Conservation (phyloP, 2,797 vertebrate species). For the Chrosomus eos region DNA sequence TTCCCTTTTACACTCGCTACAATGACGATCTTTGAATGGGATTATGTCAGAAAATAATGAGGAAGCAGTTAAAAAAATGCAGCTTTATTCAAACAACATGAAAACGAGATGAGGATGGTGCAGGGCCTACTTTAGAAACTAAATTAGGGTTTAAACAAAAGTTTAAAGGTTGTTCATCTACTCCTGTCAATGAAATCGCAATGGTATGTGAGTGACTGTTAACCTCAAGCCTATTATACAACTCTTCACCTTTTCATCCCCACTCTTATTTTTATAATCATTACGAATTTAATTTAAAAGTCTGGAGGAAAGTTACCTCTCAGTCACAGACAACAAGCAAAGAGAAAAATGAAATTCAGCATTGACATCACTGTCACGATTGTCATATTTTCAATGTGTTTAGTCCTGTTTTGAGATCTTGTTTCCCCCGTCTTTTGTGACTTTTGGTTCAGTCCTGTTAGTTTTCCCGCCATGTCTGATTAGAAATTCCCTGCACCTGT, state of each 20-base stretch:
- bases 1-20: conserved; percentile 56
- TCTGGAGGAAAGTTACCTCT: background rate
- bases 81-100: conserved; percentile 24
- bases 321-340: no score
- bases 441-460: no score
- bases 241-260: background rate
- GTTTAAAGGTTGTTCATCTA: no score
- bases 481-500: no score
- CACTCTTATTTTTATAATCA: background rate
- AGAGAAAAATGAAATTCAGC: no score
- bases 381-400: no score
- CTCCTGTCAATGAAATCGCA: background rate
- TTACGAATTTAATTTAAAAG: background rate
- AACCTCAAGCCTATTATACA: background rate
- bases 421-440: no score
- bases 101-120: background rate
- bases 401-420: no score
- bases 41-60: conserved; percentile 70
- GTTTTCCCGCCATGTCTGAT: no score
- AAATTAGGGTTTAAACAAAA: background rate
- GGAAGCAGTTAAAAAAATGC: background rate
- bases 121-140: background rate
- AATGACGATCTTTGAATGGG: conserved; percentile 65
- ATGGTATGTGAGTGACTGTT: background rate
- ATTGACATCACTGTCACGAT: no score